Conservation (phyloP, 2,113 vertebrate species). For the Solenodon paradoxus region DNA sequence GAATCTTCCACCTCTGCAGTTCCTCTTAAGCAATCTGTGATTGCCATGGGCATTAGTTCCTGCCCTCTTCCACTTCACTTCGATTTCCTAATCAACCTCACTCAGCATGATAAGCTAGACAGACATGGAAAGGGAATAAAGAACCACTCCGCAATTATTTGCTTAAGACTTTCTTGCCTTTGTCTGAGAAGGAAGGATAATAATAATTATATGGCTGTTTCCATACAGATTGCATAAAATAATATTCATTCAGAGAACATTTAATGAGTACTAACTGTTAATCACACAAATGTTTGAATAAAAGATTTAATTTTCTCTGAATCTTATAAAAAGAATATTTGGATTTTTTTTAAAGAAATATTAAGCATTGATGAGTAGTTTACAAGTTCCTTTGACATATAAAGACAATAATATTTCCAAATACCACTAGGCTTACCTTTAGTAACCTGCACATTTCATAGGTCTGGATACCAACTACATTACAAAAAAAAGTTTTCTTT, state of each 20-base stretch:
- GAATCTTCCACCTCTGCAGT: background rate
- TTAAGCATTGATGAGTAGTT: background rate
- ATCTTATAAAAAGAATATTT: background rate
- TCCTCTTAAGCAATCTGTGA: background rate
- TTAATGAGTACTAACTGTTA: background rate
- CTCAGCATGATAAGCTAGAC: background rate
- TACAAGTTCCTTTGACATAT: background rate
- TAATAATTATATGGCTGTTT: conserved; percentile 12
- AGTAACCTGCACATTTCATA: background rate
- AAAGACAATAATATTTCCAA: background rate
- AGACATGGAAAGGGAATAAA: background rate
- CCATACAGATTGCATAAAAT: background rate
- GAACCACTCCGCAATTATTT: background rate
- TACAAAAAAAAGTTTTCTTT: background rate
- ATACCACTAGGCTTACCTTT: background rate
- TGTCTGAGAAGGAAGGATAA: background rate
- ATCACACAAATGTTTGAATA: conserved; percentile 4
- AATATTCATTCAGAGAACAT: background rate
- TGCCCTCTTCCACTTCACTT: background rate
- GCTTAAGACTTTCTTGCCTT: background rate
- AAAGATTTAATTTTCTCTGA: background rate
- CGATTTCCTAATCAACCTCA: background rate
- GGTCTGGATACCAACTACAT: background rate
- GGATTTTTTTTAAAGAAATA: background rate
- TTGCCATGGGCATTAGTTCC: background rate